phyloP scores from a whole-genome alignment of 2,888 invertebrate species.

The Coelopa pilipes region DNA sequence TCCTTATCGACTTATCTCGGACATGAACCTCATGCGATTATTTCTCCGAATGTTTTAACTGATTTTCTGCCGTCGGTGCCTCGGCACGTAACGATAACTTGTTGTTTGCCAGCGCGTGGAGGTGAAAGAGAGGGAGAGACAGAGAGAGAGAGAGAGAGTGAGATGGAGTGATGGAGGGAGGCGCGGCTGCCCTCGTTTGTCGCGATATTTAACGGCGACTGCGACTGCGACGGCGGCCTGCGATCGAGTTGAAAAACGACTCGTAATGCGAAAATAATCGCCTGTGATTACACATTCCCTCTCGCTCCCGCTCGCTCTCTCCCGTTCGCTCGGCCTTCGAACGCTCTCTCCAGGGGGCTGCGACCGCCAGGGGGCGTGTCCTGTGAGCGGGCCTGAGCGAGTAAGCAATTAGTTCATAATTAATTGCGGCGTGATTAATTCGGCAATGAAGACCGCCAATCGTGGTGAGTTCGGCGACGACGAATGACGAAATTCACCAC shows the following conservation, averaged over 20 bases:
- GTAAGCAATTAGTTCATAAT: slow-evolving; percentile 8
- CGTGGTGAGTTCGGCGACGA: background rate
- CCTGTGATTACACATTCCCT: slow-evolving; percentile 19
- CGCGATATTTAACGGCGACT: background rate
- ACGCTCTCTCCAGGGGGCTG: background rate
- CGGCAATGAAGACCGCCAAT: background rate
- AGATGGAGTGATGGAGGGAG: background rate
- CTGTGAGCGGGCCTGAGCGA: background rate
- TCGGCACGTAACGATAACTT: slow-evolving; percentile 14
- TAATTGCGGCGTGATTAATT: slow-evolving; percentile 17
- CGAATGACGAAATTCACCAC: background rate
- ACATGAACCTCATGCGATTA: slow-evolving; percentile 42
- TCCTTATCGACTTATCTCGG: slow-evolving; percentile 42
- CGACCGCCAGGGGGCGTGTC: background rate
- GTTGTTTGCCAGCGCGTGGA: background rate
- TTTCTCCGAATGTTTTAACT: slow-evolving; percentile 19
- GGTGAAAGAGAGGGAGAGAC: background rate
- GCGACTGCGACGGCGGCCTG: background rate
- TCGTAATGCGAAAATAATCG: slow-evolving; percentile 45
- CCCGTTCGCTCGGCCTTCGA: background rate
- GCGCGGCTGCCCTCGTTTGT: slow-evolving; percentile 19
- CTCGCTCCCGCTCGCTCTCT: background rate
- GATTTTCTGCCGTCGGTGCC: slow-evolving; percentile 12
- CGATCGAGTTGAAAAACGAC: slow-evolving; percentile 27
- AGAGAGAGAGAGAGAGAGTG: too few species aligned